These are phyloP conservation scores for Scleropages formosus DNA, from an alignment of 2,797 vertebrate species.

Conservation along the genomic window DNA sequence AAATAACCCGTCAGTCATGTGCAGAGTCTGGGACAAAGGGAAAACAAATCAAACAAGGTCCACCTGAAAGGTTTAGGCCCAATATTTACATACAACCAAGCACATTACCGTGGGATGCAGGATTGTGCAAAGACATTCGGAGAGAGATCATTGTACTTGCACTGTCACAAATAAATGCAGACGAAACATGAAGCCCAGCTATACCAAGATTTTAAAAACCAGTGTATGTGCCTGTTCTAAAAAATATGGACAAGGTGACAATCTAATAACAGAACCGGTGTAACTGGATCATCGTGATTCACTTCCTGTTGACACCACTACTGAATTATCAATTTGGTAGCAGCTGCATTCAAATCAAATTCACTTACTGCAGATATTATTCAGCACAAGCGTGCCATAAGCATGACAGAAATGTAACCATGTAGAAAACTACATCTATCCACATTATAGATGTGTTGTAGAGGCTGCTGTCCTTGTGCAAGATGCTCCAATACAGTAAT, in stretches of 20 bases:
- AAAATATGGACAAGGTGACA: background rate
- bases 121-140: background rate
- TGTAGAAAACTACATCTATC: background rate
- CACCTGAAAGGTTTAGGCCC: too few species aligned
- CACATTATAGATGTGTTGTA: background rate
- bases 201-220: slow-evolving; percentile 14
- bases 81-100: too few species aligned
- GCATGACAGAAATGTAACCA: too few species aligned
- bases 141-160: too few species aligned
- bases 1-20: too few species aligned
- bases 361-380: too few species aligned
- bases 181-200: background rate
- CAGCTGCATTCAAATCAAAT: too few species aligned
- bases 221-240: background rate
- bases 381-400: too few species aligned
- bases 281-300: background rate
- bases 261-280: background rate
- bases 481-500: too few species aligned
- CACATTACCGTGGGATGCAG: background rate
- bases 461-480: too few species aligned
- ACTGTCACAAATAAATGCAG: background rate
- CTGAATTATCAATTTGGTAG: background rate
- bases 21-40: too few species aligned
- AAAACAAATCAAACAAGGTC: too few species aligned
- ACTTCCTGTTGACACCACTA: background rate